Conservation (phyloP, 2,888 invertebrate genomes). For the Tetragnatha montana region DNA sequence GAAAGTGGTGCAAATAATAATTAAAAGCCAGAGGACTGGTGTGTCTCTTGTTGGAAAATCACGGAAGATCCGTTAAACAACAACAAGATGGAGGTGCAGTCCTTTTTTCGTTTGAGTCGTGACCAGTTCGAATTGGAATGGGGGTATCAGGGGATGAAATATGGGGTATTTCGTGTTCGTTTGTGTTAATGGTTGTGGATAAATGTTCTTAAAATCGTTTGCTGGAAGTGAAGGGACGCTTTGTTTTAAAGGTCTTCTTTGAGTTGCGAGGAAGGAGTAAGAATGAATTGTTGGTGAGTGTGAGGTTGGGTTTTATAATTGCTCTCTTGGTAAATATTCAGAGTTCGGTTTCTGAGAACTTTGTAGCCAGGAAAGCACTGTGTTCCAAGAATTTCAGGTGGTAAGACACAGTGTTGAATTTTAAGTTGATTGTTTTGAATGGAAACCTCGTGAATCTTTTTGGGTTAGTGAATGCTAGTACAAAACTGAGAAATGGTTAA, state of each 20-base stretch:
- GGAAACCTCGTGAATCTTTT: no score
- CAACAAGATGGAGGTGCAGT: neutral
- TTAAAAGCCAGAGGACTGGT: constrained; percentile 1
- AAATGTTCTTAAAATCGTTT: neutral
- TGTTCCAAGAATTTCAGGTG: no score
- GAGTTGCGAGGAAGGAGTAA: neutral
- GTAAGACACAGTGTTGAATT: no score
- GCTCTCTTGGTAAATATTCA: neutral
- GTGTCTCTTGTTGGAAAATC: neutral
- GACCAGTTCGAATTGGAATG: neutral
- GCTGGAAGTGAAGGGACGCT: neutral
- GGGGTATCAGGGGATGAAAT: constrained; percentile 8
- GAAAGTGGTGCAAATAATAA: constrained; percentile 15
- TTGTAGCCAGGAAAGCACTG: no score
- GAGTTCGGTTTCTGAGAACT: no score
- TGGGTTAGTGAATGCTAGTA: no score
- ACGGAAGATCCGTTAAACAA: neutral
- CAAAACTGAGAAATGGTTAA: no score
- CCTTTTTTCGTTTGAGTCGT: neutral
- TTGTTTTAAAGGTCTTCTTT: neutral
- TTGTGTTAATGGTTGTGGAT: constrained; percentile 6
- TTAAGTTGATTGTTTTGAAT: no score
- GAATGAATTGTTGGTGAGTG: neutral
- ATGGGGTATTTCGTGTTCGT: constrained; percentile 28
- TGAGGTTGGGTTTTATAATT: neutral